Conservation (phyloP, 2,797 vertebrate species). For the Micropoecilia bifurca region DNA sequence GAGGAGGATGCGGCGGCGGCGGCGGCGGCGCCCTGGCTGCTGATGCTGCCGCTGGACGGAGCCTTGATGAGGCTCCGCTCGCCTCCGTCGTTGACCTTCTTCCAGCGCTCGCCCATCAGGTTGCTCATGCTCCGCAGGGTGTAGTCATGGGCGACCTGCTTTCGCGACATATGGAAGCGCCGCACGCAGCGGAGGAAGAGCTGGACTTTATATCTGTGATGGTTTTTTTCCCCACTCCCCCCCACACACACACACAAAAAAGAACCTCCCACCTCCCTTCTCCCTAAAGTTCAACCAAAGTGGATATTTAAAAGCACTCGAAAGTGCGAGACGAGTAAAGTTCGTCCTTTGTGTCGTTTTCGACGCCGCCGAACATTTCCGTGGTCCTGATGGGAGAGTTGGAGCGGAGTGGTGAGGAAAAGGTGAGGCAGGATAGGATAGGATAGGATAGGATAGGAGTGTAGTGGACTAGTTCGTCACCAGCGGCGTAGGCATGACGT, state of each 20-base stretch:
- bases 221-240: no score
- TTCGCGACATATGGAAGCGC: conserved; percentile 90
- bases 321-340: conserved; percentile 29
- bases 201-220: conserved; percentile 35
- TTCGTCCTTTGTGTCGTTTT: conserved; percentile 39
- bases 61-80: conserved; percentile 86
- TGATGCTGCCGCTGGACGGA: conserved; percentile 85
- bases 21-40: conserved; percentile 76
- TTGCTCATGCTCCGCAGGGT: conserved; percentile 93
- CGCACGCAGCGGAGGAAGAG: conserved; percentile 35
- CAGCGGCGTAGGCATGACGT: conserved; percentile 71
- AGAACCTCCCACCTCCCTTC: conserved; percentile 10
- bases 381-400: conserved; percentile 73
- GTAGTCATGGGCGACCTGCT: conserved; percentile 92
- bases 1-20: conserved; percentile 37
- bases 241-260: not conserved
- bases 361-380: conserved; percentile 51
- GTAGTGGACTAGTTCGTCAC: conserved; percentile 69
- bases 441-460: conserved; percentile 53
- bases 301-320: conserved; percentile 14
- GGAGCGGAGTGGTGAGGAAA: conserved; percentile 53
- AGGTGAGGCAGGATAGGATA: conserved; percentile 43
- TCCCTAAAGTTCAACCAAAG: not conserved
- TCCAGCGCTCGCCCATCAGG: conserved; percentile 94
- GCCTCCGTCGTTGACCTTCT: conserved; percentile 83